Evolutionary conservation across 2,113 vertebrate genomes (phyloP).

Genomic region (Prionailurus bengalensis): DNA sequence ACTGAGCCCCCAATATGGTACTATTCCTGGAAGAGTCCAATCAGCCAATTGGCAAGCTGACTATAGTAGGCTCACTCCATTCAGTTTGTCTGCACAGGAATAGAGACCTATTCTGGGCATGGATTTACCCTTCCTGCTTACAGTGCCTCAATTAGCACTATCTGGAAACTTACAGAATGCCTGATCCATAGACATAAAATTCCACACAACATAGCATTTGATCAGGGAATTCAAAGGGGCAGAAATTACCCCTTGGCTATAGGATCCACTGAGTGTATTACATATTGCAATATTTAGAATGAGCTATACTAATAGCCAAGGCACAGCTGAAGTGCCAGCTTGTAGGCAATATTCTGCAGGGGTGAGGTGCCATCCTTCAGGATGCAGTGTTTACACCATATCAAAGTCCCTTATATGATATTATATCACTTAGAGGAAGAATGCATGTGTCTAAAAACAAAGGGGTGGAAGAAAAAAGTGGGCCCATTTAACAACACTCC

Average conservation of each 20-base stretch:
- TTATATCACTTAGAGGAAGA: neutral
- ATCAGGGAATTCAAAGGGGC: neutral
- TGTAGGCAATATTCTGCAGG: neutral
- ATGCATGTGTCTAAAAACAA: neutral
- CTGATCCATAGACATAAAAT: neutral
- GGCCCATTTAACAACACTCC: neutral
- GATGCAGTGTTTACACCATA: neutral
- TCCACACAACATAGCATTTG: neutral
- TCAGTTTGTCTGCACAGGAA: neutral
- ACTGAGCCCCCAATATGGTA: neutral
- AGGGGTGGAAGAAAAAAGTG: neutral
- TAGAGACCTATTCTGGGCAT: neutral
- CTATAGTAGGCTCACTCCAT: neutral
- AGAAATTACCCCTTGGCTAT: neutral
- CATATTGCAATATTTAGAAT: neutral
- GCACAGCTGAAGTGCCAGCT: neutral
- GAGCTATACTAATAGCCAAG: neutral
- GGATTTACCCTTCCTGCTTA: neutral
- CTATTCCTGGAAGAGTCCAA: neutral
- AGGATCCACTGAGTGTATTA: neutral
- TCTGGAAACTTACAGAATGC: neutral
- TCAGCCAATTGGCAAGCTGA: neutral
- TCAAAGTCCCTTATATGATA: neutral
- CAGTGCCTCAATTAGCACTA: neutral
- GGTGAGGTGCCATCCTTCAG: neutral